Evolutionary conservation across 2,797 vertebrate genomes (phyloP).

Genomic region (Champsocephalus gunnari): DNA sequence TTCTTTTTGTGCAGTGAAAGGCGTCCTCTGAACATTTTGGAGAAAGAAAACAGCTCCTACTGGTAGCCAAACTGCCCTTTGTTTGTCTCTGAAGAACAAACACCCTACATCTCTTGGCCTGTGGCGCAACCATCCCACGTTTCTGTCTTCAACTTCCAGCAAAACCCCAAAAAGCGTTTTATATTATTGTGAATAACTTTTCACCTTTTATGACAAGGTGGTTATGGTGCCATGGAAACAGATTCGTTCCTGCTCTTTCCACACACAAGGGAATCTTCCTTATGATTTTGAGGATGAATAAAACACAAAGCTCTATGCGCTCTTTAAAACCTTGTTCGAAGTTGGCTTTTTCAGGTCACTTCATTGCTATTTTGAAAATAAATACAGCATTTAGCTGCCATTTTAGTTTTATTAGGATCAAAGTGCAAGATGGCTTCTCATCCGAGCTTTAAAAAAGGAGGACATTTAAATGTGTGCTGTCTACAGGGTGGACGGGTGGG

Average conservation of each 20-base stretch:
- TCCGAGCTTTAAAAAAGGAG: not conserved
- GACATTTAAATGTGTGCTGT: conserved; percentile 31
- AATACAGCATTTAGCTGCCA: not conserved
- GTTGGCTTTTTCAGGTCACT: not conserved
- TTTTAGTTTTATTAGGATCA: not conserved
- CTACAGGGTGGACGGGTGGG: conserved; percentile 53
- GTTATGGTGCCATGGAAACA: conserved; percentile 73
- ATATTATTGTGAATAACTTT: conserved; percentile 57
- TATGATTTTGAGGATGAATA: conserved; percentile 60
- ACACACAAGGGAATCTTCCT: conserved; percentile 50
- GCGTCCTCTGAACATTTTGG: conserved; percentile 28
- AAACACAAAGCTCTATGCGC: conserved; percentile 32
- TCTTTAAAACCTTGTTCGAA: conserved; percentile 11
- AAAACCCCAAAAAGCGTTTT: conserved; percentile 34
- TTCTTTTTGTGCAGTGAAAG: conserved; percentile 25
- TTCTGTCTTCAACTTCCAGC: conserved; percentile 21
- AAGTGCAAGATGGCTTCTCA: not conserved
- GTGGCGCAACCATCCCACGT: conserved; percentile 38
- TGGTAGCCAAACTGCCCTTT: conserved; percentile 34
- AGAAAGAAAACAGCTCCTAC: conserved; percentile 26
- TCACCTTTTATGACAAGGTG: conserved; percentile 77
- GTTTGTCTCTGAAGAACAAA: conserved; percentile 57
- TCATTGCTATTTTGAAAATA: not conserved
- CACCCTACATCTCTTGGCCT: conserved; percentile 47
- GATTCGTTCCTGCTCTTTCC: conserved; percentile 70